Base-by-base conservation (phyloP, 2,888 invertebrate genomes). In the Lasioglossum lativentre region DNA sequence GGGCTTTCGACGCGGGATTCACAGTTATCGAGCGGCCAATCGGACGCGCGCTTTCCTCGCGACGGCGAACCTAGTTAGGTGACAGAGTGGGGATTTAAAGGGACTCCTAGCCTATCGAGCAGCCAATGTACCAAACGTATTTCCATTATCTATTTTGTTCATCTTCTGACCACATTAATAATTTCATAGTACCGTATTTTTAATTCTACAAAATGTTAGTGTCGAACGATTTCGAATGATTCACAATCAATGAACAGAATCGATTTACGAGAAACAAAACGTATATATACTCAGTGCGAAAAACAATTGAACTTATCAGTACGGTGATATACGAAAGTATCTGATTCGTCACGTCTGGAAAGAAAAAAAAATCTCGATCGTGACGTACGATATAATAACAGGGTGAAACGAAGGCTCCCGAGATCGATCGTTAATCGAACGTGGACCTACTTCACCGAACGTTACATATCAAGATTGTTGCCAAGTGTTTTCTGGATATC, bases 401-500 rank as follows among this genome's bases (percentile, higher is more conserved):
- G 87, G 83, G 72, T 76, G 80, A 78, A 80, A 47, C 23, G 75
- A 80, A 75, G 85, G 80, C 78, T 70, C 10, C n/a, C 68, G n/a
- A 81, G 82, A 45, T 74, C 30, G 76, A 40, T 68, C 16, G 68
- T 75, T 34, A 78, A 82, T 87, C 86, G 76, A 79, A 78, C 23
- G n/a, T n/a, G 78, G 92, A 93, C 85, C 92, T 92, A 90, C 88
- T 88, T 91, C 90, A 89, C 86, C 86, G 88, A 93, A 92, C 93
- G 91, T 93, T 93, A 93, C 93, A 93, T 93, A 93, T 93, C 93
- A 93, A 86, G 92, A 90, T 91, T 88, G 92, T 92, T 93, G 93
- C 93, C 92, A 93, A 93, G 91, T 90, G 90, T 92, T 90, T 91
- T 88, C 82, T 91, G 87, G 84, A 86, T 91, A 90, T 89, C 79